Evolutionary conservation across 2,797 vertebrate species (phyloP).

Genomic region (Hypotaenidia okinawae): DNA sequence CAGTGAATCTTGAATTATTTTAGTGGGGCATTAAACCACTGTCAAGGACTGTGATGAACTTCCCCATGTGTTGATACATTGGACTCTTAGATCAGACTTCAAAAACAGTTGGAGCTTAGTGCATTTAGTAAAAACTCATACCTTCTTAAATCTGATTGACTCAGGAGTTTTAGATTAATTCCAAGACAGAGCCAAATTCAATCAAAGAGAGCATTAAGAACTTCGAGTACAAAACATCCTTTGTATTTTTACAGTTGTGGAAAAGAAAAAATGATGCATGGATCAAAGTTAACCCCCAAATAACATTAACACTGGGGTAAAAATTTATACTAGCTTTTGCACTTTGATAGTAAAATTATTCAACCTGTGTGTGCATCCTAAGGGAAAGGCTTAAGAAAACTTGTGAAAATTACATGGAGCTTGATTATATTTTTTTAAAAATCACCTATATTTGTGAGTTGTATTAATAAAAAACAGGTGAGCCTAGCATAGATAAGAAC

Average conservation of each 20-base stretch:
- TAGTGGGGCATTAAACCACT: not conserved
- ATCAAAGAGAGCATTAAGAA: conserved; percentile 47
- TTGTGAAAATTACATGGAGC: not conserved
- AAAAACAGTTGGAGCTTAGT: conserved; percentile 17
- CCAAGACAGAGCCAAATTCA: conserved; percentile 27
- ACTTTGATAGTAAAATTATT: not conserved
- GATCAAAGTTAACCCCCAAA: not conserved
- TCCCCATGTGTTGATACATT: not conserved
- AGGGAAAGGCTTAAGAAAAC: not conserved
- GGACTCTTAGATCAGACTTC: conserved; percentile 25
- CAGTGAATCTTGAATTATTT: not conserved
- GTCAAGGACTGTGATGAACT: not conserved
- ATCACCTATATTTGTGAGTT: not conserved
- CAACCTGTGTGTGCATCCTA: not conserved
- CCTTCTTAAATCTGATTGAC: conserved; percentile 48
- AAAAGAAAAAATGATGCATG: conserved; percentile 3
- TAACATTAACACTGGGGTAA: not conserved
- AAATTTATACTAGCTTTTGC: not conserved
- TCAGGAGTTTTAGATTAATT: conserved; percentile 65
- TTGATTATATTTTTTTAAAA: not conserved
- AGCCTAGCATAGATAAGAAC: not conserved
- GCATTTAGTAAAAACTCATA: conserved; percentile 26
- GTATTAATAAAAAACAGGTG: not conserved
- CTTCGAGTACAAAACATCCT: conserved; percentile 21
- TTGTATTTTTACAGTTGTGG: conserved; percentile 19